Evolutionary conservation across 2,888 invertebrate species (phyloP).

Genomic region (Perdita meconis): DNA sequence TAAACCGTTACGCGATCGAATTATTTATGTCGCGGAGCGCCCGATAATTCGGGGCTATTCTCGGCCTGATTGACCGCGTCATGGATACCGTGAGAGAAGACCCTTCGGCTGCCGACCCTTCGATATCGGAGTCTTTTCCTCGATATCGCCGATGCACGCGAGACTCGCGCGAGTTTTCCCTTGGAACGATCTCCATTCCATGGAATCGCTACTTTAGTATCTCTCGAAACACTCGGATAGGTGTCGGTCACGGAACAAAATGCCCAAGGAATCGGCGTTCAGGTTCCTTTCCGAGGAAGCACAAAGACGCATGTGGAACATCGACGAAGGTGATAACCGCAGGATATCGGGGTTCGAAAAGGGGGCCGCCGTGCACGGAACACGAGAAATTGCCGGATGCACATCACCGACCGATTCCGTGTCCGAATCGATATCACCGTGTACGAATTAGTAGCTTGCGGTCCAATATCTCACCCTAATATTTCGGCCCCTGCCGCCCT

Average conservation of each 20-base stretch:
- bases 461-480: constrained; percentile 80
- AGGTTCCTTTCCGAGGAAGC: constrained; percentile 30
- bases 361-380: constrained; percentile 18
- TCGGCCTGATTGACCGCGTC: neutral
- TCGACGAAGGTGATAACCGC: constrained; percentile 40
- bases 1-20: constrained; percentile 54
- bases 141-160: neutral
- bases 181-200: constrained; percentile 8
- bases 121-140: neutral
- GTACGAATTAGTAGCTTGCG: constrained; percentile 81
- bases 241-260: constrained; percentile 62
- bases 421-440: constrained; percentile 76
- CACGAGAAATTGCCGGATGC: constrained; percentile 70
- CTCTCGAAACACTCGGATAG: too few relatives aligned
- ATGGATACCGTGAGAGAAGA: constrained; percentile 15
- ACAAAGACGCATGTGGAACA: constrained; percentile 54
- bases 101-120: neutral
- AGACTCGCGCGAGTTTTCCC: neutral
- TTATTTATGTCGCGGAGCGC: constrained; percentile 54
- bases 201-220: neutral
- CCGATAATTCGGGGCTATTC: constrained; percentile 30
- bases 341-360: constrained; percentile 19
- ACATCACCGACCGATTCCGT: constrained; percentile 71
- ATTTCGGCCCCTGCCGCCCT: constrained; percentile 67
- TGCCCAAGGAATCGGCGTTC: constrained; percentile 32